These are phyloP conservation scores for Alfaro cultratus DNA, from an alignment of 2,797 vertebrate species.

Conservation along the genomic window DNA sequence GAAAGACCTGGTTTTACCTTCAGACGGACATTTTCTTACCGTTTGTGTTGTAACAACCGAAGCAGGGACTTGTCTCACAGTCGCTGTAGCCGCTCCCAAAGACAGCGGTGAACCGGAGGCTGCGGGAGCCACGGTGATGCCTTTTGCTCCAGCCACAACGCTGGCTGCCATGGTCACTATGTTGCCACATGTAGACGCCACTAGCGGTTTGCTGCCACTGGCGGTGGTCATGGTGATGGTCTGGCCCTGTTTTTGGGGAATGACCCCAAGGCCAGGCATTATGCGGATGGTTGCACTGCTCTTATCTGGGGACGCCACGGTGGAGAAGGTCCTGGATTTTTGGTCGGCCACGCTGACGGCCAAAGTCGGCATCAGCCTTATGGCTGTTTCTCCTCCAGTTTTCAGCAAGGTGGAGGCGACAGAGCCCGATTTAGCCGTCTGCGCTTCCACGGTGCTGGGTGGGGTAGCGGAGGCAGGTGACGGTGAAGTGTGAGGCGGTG, in stretches of 20 bases:
- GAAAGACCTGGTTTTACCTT: not conserved
- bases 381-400: conserved; percentile 83
- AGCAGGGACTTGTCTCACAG: conserved; percentile 91
- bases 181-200: conserved; percentile 78
- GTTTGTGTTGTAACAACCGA: conserved; percentile 90
- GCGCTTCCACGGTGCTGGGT: conserved; percentile 76
- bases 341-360: conserved; percentile 90
- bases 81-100: conserved; percentile 84
- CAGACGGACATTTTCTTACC: conserved; percentile 76
- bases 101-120: conserved; percentile 84
- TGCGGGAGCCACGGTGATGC: conserved; percentile 85
- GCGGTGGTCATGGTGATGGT: conserved; percentile 89
- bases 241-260: conserved; percentile 92
- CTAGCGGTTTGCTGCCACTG: conserved; percentile 68
- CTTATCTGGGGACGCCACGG: conserved; percentile 86
- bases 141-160: conserved; percentile 85
- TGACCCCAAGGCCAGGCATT: conserved; percentile 93
- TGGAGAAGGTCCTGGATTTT: conserved; percentile 86
- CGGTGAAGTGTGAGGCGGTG: conserved; percentile 75
- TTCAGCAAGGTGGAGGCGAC: conserved; percentile 85
- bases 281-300: conserved; percentile 91
- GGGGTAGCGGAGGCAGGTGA: conserved; percentile 57
- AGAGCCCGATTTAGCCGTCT: conserved; percentile 71
- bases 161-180: conserved; percentile 87
- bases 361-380: conserved; percentile 95